Conservation (phyloP, 2,113 vertebrate species). For the Dasypus novemcinctus region DNA sequence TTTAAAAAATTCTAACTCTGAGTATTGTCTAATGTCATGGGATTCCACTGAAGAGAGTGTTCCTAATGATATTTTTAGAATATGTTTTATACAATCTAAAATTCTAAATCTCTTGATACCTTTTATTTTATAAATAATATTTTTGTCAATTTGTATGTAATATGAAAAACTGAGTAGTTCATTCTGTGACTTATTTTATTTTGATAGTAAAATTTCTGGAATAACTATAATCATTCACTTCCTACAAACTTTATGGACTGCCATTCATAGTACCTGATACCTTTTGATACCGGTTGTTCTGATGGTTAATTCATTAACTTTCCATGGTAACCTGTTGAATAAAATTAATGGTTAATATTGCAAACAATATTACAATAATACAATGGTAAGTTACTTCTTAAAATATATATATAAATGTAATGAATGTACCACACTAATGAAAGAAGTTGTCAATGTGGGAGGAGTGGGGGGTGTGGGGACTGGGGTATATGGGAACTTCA, state of each 20-base stretch:
- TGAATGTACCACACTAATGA: too few relatives aligned
- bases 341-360: slow-evolving; percentile 46
- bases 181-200: slow-evolving; percentile 21
- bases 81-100: neutral
- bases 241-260: neutral
- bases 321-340: neutral
- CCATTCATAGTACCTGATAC: neutral
- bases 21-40: neutral
- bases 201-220: neutral
- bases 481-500: too few relatives aligned
- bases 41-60: neutral
- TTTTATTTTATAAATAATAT: slow-evolving; percentile 18
- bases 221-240: neutral
- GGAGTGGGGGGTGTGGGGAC: too few relatives aligned
- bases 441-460: too few relatives aligned
- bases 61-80: slow-evolving; percentile 10
- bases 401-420: neutral
- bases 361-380: neutral
- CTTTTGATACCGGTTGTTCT: neutral
- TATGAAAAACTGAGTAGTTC: neutral
- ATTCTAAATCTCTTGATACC: neutral
- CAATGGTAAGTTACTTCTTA: slow-evolving; percentile 10
- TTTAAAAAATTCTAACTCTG: neutral
- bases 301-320: slow-evolving; percentile 36
- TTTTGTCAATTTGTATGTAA: neutral